Conservation (phyloP, 92 coral and sea anemone species). For the Epizoanthus fatuus region DNA sequence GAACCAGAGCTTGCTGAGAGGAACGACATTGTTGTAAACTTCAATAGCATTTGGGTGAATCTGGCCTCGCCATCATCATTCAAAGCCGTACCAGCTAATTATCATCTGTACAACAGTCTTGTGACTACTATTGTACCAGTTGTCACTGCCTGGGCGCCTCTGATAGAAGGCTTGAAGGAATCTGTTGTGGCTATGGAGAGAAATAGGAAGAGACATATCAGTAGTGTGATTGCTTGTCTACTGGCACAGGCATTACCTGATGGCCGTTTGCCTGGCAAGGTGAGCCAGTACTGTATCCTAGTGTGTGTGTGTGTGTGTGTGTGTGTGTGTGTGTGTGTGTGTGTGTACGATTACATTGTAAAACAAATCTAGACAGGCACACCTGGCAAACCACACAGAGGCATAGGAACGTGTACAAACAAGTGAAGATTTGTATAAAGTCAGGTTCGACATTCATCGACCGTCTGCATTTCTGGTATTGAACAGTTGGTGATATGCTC, state of each 20-base stretch:
- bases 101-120: conserved; percentile 96
- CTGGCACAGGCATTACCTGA: conserved; percentile 98
- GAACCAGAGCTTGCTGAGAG: conserved; percentile 88
- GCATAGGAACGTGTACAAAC: too few relatives aligned
- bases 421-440: too few relatives aligned
- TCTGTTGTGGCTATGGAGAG: conserved; percentile 53
- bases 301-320: too few relatives aligned
- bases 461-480: too few relatives aligned
- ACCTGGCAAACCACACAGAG: too few relatives aligned
- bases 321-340: background rate
- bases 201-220: conserved; percentile 72
- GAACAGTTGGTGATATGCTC: too few relatives aligned
- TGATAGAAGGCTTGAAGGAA: conserved; percentile 71
- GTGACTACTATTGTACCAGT: conserved; percentile 95
- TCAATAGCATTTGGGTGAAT: conserved; percentile 95
- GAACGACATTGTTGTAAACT: conserved; percentile 73
- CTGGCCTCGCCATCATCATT: conserved; percentile 94
- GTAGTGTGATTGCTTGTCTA: conserved; percentile 87
- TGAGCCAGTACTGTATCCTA: conserved; percentile 29
- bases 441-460: too few relatives aligned
- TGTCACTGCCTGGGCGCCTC: conserved; percentile 95
- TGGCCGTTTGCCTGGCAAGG: conserved; percentile 89
- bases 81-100: conserved; percentile 91
- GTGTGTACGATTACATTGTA: too few relatives aligned
- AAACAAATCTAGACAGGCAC: too few relatives aligned